These are phyloP conservation scores for Ceriagrion tenellum DNA, from an alignment of 2,888 invertebrate genomes.

Conservation along the genomic window DNA sequence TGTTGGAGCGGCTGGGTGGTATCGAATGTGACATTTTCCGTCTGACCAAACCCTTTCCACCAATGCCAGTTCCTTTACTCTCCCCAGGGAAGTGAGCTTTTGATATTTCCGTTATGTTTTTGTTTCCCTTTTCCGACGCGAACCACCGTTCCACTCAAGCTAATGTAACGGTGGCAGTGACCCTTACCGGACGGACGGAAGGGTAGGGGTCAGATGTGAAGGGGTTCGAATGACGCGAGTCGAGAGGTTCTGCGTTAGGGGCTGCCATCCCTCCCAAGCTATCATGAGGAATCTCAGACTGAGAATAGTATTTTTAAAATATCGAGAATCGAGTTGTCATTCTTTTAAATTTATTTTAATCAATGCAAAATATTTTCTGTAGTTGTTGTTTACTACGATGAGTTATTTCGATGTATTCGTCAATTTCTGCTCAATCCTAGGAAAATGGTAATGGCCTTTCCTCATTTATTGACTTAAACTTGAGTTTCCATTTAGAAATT, in stretches of 20 bases:
- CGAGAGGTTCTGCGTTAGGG: background rate
- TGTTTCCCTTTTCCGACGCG: background rate
- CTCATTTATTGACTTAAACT: too few relatives aligned
- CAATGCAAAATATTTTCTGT: too few relatives aligned
- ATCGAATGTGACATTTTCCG: background rate
- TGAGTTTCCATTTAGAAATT: too few relatives aligned
- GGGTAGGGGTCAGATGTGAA: too few relatives aligned
- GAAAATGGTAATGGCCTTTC: too few relatives aligned
- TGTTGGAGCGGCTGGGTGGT: background rate
- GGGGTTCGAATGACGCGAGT: background rate
- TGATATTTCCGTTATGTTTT: background rate
- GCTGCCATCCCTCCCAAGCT: background rate
- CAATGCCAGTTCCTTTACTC: background rate
- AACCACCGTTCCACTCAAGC: slow-evolving; percentile 22
- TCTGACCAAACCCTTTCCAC: background rate
- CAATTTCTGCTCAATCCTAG: too few relatives aligned
- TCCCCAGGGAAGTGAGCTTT: background rate
- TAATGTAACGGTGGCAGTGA: slow-evolving; percentile 28
- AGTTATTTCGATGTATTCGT: too few relatives aligned
- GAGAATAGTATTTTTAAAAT: too few relatives aligned
- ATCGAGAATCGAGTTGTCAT: too few relatives aligned
- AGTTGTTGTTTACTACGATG: too few relatives aligned
- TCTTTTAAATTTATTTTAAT: too few relatives aligned
- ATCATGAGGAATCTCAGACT: too few relatives aligned
- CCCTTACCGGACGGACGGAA: background rate